Evolutionary conservation across 2,113 vertebrate genomes (phyloP), one percentile per base, ranked within the genome.

Genomic region (Poeciliopsis prolifica): DNA sequence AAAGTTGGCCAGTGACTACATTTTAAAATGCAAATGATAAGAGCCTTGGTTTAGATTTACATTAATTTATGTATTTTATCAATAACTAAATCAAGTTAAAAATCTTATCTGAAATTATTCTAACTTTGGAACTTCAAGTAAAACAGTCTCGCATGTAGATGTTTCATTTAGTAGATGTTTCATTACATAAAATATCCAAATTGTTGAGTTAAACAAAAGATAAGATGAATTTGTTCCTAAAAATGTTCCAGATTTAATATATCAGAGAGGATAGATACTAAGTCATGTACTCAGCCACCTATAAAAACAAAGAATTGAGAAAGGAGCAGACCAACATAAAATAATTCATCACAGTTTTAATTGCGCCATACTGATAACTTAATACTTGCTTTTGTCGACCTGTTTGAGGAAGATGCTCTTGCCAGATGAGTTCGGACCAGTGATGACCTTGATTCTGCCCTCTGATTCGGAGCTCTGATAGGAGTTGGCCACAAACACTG

Each of bases 371-470:
- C 24, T 61, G 42, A 68, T 12, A 44, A 5, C 1, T 58, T 48
- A 3, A 17, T 14, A 33, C 10, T 5, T 51, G 7, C 24, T 1
- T 54, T 17, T 15, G 33, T 65, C 28, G 71, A 96, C 95, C 94
- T 99, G 97, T 90, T 99, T 99, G 68, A 99, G 94, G 89, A 97
- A 99, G 74, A 99, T 88, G 30, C 98, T 99, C 86, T 99, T 99
- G 66, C 98, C 98, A 62, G 97, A 98, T 26, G 98, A 99, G 85
- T 99, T 99, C 48, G 98, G 98, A 17, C 97, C 97, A 0, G 97
- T 99, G 88, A 99, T 94, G 77, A 99, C 92, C 88, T 97, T 98
- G 75, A 99, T 93, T 86, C 95, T 94, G 28, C 94, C 94, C 28
- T 92, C 91, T 0, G 90, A 87, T 75, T 95, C 95, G 0, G 90